Evolutionary conservation across 2,113 vertebrate genomes (phyloP).

Genomic region (Chlamydotis undulata): DNA sequence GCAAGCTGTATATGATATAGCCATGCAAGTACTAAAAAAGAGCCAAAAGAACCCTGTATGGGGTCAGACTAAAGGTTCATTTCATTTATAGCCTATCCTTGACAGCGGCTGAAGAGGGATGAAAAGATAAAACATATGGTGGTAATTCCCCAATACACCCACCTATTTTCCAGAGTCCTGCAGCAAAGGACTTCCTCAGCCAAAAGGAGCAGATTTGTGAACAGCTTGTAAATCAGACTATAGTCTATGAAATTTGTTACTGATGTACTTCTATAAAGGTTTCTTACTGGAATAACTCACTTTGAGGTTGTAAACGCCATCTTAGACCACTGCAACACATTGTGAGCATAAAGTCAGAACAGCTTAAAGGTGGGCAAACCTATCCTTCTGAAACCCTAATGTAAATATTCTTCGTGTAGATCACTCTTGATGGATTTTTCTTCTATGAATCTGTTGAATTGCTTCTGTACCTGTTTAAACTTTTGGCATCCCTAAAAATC

Average conservation of each 20-base stretch:
- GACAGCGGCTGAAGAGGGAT: not conserved
- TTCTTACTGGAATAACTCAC: not conserved
- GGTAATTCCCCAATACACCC: not conserved
- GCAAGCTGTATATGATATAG: not conserved
- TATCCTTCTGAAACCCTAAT: not conserved
- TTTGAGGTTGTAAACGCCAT: not conserved
- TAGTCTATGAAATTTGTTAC: not conserved
- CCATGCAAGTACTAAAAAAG: not conserved
- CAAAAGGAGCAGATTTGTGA: not conserved
- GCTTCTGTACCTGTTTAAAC: not conserved
- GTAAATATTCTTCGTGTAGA: not conserved
- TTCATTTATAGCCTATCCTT: not conserved
- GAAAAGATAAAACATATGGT: not conserved
- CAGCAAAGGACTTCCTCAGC: not conserved
- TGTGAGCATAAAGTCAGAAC: not conserved
- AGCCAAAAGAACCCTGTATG: too few species aligned
- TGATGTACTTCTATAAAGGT: not conserved
- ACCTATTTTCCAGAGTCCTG: not conserved
- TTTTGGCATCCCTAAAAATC: not conserved
- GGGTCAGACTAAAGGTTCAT: not conserved
- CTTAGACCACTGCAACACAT: not conserved
- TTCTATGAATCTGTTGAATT: not conserved
- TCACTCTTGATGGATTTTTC: not conserved
- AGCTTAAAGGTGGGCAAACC: not conserved
- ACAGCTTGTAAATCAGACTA: not conserved